These are phyloP conservation scores for Halcyon badia DNA, from an alignment of 2,797 vertebrate species.

Conservation along the genomic window DNA sequence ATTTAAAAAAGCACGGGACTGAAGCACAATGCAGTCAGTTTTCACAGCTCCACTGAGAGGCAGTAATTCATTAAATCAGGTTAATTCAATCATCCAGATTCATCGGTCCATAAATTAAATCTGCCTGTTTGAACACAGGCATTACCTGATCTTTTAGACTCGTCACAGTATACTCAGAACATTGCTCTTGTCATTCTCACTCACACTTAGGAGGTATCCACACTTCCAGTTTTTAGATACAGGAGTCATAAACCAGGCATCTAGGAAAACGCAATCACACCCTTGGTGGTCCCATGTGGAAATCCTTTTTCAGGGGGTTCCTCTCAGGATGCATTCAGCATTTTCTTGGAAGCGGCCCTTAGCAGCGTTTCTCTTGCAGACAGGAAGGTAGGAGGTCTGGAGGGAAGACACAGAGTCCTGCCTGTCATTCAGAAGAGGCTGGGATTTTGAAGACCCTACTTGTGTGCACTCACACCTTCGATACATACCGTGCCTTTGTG, in stretches of 20 bases:
- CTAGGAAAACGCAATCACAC: not conserved
- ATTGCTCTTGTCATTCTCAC: not conserved
- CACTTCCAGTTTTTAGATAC: not conserved
- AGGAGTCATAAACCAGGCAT: not conserved
- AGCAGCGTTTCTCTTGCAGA: not conserved
- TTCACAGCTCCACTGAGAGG: not conserved
- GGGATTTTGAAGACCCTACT: not conserved
- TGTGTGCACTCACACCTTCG: not conserved
- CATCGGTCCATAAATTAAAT: not conserved
- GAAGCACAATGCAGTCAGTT: not conserved
- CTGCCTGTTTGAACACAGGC: not conserved
- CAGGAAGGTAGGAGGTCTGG: not conserved
- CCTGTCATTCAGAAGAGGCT: not conserved
- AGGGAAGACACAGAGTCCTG: not conserved
- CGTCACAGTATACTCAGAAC: not conserved
- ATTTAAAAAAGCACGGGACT: not conserved
- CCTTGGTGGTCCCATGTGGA: not conserved
- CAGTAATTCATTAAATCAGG: not conserved
- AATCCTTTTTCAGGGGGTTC: not conserved
- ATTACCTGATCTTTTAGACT: not conserved
- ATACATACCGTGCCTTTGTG: accelerated
- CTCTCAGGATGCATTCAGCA: not conserved
- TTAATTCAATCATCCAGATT: not conserved
- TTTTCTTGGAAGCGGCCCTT: not conserved
- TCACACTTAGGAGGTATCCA: not conserved